Conservation (phyloP, 2,113 vertebrate species). For the Centropristis striata region DNA sequence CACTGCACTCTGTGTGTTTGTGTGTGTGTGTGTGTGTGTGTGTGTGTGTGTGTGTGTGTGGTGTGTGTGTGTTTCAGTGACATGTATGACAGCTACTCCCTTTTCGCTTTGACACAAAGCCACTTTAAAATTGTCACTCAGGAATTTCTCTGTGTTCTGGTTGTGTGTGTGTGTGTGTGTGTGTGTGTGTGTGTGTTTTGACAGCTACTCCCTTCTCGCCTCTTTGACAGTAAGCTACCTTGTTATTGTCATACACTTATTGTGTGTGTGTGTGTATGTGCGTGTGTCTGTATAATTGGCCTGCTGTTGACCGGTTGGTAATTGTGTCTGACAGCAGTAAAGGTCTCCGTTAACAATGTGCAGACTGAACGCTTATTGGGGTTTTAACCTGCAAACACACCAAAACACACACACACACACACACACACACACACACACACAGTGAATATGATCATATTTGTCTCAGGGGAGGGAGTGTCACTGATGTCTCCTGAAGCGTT, state of each 20-base stretch:
- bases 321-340: conserved; percentile 71
- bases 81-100: conserved; percentile 49
- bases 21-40: conserved; percentile 26
- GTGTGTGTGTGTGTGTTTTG: conserved; percentile 38
- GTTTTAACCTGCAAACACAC: conserved; percentile 58
- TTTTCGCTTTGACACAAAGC: conserved; percentile 39
- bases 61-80: conserved; percentile 16
- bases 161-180: conserved; percentile 9
- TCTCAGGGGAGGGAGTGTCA: conserved; percentile 48
- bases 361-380: conserved; percentile 48
- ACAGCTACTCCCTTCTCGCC: conserved; percentile 43
- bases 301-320: conserved; percentile 55
- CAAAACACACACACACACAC: not conserved
- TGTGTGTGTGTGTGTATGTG: conserved; percentile 16
- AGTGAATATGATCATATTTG: conserved; percentile 39
- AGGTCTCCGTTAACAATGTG: conserved; percentile 58
- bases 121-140: conserved; percentile 43
- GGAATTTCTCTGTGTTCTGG: conserved; percentile 10
- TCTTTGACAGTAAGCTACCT: conserved; percentile 44
- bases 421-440: not conserved
- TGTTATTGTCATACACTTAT: conserved; percentile 39
- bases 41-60: conserved; percentile 6
- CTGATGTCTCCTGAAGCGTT: conserved; percentile 28
- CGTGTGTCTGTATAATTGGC: conserved; percentile 56
- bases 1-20: not conserved